phyloP scores from a whole-genome alignment of 2,888 invertebrate genomes.

The Horisme vitalbata region DNA sequence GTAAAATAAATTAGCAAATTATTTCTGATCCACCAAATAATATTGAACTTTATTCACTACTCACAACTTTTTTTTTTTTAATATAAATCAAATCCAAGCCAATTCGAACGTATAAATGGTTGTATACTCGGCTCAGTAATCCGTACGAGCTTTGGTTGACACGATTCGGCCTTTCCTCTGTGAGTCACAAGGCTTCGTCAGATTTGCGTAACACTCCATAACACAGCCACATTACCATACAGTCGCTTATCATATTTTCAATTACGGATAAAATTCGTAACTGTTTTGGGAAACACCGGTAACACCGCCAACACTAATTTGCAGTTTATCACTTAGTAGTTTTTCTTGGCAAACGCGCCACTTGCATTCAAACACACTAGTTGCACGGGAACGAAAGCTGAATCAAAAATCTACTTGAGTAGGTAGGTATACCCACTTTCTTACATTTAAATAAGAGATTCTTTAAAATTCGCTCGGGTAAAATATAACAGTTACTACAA shows the following conservation, averaged over 20 bases:
- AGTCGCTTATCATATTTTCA: slow-evolving; percentile 37
- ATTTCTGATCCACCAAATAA: too few species aligned
- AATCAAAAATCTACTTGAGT: neutral
- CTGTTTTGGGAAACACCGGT: slow-evolving; percentile 22
- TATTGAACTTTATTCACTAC: too few species aligned
- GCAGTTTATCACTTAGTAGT: slow-evolving; percentile 11
- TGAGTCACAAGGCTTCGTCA: slow-evolving; percentile 39
- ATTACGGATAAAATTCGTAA: slow-evolving; percentile 25
- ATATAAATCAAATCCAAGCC: too few species aligned
- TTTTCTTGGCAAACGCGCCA: slow-evolving; percentile 5
- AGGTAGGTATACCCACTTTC: too few species aligned
- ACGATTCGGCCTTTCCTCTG: slow-evolving; percentile 33
- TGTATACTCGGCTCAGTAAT: slow-evolving; percentile 25
- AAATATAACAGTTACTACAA: slow-evolving; percentile 13
- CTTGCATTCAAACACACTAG: neutral
- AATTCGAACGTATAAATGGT: too few species aligned
- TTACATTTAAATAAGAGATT: too few species aligned
- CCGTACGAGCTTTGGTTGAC: slow-evolving; percentile 27
- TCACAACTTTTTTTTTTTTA: too few species aligned
- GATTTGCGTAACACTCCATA: slow-evolving; percentile 40
- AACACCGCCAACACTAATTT: slow-evolving; percentile 25
- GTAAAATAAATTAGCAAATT: too few species aligned
- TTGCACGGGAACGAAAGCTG: neutral
- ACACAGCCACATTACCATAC: slow-evolving; percentile 39
- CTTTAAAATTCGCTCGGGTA: slow-evolving; percentile 17